These are phyloP conservation scores for Drosophila stalkeri DNA, from an alignment of 2,888 invertebrate genomes.

Conservation along the genomic window DNA sequence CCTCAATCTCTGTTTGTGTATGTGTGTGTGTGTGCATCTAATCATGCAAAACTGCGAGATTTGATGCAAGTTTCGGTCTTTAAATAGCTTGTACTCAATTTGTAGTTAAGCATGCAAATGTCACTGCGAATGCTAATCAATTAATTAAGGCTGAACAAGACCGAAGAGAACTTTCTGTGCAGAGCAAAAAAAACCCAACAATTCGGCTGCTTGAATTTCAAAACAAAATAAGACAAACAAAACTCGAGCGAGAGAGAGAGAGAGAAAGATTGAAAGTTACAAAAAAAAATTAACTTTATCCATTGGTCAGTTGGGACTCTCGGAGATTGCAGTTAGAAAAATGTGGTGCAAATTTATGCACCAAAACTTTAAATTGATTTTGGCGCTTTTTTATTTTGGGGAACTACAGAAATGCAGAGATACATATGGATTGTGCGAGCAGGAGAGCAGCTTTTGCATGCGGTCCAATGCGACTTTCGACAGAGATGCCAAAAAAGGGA, in stretches of 20 bases:
- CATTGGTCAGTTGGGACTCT: conserved; percentile 17
- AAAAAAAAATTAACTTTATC: conserved; percentile 56
- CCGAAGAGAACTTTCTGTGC: conserved; percentile 20
- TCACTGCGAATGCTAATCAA: conserved; percentile 60
- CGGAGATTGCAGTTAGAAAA: conserved; percentile 40
- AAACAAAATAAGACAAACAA: conserved; percentile 16
- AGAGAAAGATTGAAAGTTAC: conserved; percentile 1
- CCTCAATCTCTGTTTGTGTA: not conserved
- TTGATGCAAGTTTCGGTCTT: not conserved
- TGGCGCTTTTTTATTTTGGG: conserved; percentile 42
- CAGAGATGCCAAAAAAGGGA: conserved; percentile 57
- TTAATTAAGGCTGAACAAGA: conserved; percentile 53
- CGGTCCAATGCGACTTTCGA: conserved; percentile 77
- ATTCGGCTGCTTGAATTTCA: conserved; percentile 34
- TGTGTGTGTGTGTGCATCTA: conserved; percentile 19
- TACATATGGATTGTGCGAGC: not conserved
- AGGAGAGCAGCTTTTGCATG: conserved; percentile 46
- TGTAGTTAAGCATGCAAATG: conserved; percentile 43
- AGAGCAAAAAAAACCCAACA: conserved; percentile 30
- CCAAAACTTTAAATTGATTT: conserved; percentile 78
- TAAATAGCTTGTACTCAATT: conserved; percentile 4
- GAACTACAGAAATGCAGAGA: conserved; percentile 7
- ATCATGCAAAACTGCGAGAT: conserved; percentile 34
- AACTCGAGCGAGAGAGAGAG: not conserved
- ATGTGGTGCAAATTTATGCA: conserved; percentile 73